phyloP scores from a whole-genome alignment of 2,113 vertebrate species.

The Sebastes fasciatus region DNA sequence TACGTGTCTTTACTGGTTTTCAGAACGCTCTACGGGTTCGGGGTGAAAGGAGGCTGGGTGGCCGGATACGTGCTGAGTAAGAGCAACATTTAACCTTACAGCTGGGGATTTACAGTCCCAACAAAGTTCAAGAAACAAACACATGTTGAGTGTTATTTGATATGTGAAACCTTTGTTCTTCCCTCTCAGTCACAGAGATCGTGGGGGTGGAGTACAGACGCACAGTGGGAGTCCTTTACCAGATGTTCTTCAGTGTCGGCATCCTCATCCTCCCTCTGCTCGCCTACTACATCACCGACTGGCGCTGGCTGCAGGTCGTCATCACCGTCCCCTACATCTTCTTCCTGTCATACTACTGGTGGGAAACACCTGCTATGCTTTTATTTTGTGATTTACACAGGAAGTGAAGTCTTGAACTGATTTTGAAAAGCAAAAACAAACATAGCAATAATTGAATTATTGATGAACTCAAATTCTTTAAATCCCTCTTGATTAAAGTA shows the following conservation, averaged over 20 bases:
- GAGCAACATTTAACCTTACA: no score
- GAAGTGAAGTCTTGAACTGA: neutral
- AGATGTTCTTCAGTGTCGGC: conserved; percentile 95
- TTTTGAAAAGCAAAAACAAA: neutral
- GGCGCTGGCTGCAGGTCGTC: conserved; percentile 94
- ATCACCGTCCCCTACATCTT: conserved; percentile 92
- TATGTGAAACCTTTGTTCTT: neutral
- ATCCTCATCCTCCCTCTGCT: conserved; percentile 93
- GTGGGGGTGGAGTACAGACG: conserved; percentile 93
- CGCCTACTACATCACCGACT: conserved; percentile 91
- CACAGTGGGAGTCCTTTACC: conserved; percentile 91
- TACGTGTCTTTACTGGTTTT: conserved; percentile 89
- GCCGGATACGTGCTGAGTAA: conserved; percentile 91
- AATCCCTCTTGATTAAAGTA: neutral
- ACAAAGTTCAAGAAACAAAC: no score
- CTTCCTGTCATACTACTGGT: conserved; percentile 96
- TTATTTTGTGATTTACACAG: neutral
- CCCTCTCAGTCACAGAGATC: conserved; percentile 90
- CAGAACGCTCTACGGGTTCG: conserved; percentile 89
- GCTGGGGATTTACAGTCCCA: neutral
- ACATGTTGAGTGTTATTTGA: neutral
- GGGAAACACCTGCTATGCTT: conserved; percentile 45
- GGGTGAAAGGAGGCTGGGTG: conserved; percentile 93
- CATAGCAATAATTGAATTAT: neutral
- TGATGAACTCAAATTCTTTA: neutral